These are phyloP conservation scores for Nesospiza acunhae DNA, from an alignment of 2,113 vertebrate genomes.

Conservation along the genomic window DNA sequence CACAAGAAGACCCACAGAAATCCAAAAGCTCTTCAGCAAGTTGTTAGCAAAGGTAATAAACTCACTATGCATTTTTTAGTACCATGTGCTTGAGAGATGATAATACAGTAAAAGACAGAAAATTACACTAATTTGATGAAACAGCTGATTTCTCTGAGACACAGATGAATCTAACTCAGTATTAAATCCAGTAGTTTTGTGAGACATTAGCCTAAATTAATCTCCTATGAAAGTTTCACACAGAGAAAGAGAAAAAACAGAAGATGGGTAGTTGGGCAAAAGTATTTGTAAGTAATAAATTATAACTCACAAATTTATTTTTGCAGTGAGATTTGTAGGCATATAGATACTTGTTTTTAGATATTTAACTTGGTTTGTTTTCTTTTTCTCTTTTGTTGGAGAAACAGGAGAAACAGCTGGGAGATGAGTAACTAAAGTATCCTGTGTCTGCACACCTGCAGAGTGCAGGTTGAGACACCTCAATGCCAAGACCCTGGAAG, in stretches of 20 bases:
- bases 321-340: neutral
- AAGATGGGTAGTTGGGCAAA: neutral
- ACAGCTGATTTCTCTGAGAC: neutral
- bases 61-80: neutral
- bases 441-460: neutral
- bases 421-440: neutral
- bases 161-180: neutral
- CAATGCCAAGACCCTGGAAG: neutral
- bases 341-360: neutral
- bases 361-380: neutral
- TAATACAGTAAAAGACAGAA: neutral
- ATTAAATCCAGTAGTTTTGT: neutral
- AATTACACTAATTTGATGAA: neutral
- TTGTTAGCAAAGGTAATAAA: neutral
- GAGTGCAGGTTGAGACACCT: slow-evolving; percentile 4
- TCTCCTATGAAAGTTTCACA: neutral
- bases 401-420: neutral
- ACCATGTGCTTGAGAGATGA: neutral
- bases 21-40: neutral
- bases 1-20: neutral
- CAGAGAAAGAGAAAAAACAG: neutral
- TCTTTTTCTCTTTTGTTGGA: neutral
- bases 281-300: neutral
- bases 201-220: neutral
- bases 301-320: neutral